Evolutionary conservation across 2,113 vertebrate genomes (phyloP), one percentile per base, ranked within the genome.

Genomic region (Malurus melanocephalus): DNA sequence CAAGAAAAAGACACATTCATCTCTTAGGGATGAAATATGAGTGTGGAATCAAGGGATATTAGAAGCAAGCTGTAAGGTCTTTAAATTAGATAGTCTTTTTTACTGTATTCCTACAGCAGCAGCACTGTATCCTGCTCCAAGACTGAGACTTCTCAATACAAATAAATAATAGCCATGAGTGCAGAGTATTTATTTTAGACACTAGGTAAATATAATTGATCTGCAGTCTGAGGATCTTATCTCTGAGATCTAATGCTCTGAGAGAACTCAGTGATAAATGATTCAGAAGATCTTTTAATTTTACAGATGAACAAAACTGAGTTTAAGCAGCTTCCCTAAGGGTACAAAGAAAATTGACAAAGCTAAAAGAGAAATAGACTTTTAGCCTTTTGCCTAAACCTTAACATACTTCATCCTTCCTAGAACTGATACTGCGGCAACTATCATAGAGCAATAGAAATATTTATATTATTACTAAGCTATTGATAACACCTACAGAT

Each of bases 281-380:
- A 89, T 73, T 92, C 56, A 71, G 43, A 87, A 43, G 22, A 78
- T 43, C 33, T 85, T 90, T 80, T 57, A 43, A 72, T 91, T 91
- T 87, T 80, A 94, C 53, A 91, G 52, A 64, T 67, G 28, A 38
- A 51, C 56, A 83, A 74, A 93, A 74, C 20, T 13, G n/a, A 74
- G 13, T 76, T 84, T 68, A 91, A 91, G 65, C 61, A 67, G 42
- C 35, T 80, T 80, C 43, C 64, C 64, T 46, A 11, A 80, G 24
- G 20, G 17, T 45, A 62, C 3, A 35, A 69, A 73, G 24, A 67
- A 83, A 89, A 82, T 9, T 67, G 52, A 89, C n/a, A 74, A 62
- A 76, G 24, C 32, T 55, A 17, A 19, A 81, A 76, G 15, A 84
- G 32, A 85, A 88, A 62, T 4, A 65, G 86, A 64, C 16, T 28